Evolutionary conservation across 2,797 vertebrate genomes (phyloP).

Genomic region (Siniperca undulata): DNA sequence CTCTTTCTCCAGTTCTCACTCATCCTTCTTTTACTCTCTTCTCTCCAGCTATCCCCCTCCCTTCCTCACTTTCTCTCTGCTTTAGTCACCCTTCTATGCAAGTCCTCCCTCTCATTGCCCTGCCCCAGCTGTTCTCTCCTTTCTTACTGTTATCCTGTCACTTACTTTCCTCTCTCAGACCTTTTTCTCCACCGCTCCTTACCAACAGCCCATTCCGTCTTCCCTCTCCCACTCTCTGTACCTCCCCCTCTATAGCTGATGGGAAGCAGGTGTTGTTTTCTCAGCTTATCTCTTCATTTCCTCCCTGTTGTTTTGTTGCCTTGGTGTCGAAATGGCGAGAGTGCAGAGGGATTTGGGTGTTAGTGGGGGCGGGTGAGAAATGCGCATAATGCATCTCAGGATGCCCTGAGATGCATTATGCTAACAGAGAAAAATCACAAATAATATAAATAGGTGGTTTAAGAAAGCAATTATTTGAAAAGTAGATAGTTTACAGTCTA

Average conservation of each 20-base stretch:
- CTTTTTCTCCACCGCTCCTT: slow-evolving; percentile 1
- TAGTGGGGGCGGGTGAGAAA: slow-evolving; percentile 31
- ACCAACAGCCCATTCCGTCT: background rate
- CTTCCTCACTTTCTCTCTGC: slow-evolving; percentile 5
- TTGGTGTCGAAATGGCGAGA: slow-evolving; percentile 46
- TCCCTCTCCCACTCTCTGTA: slow-evolving; percentile 14
- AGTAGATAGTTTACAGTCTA: background rate
- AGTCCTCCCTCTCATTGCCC: slow-evolving; percentile 13
- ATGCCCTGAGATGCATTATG: slow-evolving; percentile 9
- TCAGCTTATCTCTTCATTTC: slow-evolving; percentile 57
- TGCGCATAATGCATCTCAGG: slow-evolving; percentile 27
- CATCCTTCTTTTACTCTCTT: slow-evolving; percentile 17
- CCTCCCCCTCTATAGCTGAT: slow-evolving; percentile 35
- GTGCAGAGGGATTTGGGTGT: slow-evolving; percentile 28
- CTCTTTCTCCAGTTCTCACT: background rate
- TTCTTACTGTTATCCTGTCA: background rate
- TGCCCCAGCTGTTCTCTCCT: slow-evolving; percentile 30
- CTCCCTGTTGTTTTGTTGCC: slow-evolving; percentile 60
- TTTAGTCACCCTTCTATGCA: slow-evolving; percentile 8
- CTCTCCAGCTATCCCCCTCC: background rate
- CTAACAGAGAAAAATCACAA: slow-evolving; percentile 6
- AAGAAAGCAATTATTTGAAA: slow-evolving; percentile 8
- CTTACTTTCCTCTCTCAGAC: slow-evolving; percentile 12
- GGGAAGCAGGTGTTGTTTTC: slow-evolving; percentile 70
- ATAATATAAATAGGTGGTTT: background rate